Percentiles rank a stretch among this genome's conserved stretches.
Conservation (phyloP, 2,888 invertebrate species). For the Leucozona laternaria region DNA sequence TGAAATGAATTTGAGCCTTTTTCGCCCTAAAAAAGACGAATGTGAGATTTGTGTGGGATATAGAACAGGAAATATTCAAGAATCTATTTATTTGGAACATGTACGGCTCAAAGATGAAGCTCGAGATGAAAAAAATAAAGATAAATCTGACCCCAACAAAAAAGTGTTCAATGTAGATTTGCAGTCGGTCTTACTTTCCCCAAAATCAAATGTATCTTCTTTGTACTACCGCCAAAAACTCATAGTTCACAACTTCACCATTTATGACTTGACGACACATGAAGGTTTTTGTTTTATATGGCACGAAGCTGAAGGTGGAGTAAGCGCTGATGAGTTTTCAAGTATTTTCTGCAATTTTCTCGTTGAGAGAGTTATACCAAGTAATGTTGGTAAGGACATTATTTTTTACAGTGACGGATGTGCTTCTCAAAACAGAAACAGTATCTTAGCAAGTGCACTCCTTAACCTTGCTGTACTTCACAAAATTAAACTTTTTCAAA, state of each 20-base stretch:
- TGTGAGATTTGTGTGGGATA: constrained; percentile 40
- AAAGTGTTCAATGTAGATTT: constrained; percentile 33
- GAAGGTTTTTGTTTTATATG: constrained; percentile 43
- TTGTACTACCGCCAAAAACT: constrained; percentile 32
- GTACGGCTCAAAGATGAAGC: constrained; percentile 34
- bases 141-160: constrained; percentile 21
- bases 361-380: constrained; percentile 14
- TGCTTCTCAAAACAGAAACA: constrained; percentile 40
- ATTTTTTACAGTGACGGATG: constrained; percentile 48
- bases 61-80: constrained; percentile 14
- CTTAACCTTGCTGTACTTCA: constrained; percentile 5
- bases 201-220: constrained; percentile 7
- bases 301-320: constrained; percentile 45
- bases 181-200: constrained; percentile 27
- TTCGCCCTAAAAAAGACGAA: constrained; percentile 32
- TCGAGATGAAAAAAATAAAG: constrained; percentile 34
- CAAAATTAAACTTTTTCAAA: constrained; percentile 31
- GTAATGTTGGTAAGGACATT: constrained; percentile 18
- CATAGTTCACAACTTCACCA: constrained; percentile 32
- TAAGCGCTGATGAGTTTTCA: constrained; percentile 41
- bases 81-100: constrained; percentile 32
- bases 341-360: constrained; percentile 24
- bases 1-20: constrained; percentile 33
- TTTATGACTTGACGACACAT: constrained; percentile 22
- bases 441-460: constrained; percentile 35